Conservation (phyloP, 2,797 vertebrate genomes). For the Chanos chanos region DNA sequence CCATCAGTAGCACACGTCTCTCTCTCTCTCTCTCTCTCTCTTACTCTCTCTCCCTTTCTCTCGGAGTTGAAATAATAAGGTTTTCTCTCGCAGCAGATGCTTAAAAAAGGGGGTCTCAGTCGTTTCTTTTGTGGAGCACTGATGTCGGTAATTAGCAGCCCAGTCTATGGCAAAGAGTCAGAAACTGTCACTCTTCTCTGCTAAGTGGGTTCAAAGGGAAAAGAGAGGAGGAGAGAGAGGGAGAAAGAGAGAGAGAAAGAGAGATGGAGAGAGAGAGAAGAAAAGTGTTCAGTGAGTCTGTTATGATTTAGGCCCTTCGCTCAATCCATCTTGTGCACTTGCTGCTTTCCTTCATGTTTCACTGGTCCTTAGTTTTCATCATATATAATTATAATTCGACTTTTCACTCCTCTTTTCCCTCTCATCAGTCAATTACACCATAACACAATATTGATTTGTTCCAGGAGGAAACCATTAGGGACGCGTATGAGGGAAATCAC, state of each 20-base stretch:
- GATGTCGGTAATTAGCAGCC: conserved; percentile 42
- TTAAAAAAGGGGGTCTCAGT: conserved; percentile 15
- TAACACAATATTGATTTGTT: conserved; percentile 78
- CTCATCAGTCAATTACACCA: conserved; percentile 80
- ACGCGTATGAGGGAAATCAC: conserved; percentile 74
- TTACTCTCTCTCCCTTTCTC: neutral
- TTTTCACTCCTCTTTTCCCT: conserved; percentile 73
- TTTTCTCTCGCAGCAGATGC: conserved; percentile 34
- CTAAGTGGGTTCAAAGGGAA: conserved; percentile 60
- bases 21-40: neutral
- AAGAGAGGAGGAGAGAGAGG: conserved; percentile 45
- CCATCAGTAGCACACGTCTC: conserved; percentile 9
- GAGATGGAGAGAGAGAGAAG: too few species aligned
- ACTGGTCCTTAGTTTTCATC: conserved; percentile 50
- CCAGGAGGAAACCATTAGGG: conserved; percentile 77
- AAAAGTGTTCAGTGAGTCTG: conserved; percentile 4
- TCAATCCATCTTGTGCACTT: conserved; percentile 62
- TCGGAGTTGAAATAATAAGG: conserved; percentile 25
- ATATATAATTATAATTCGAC: conserved; percentile 77
- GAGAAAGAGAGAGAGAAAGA: conserved; percentile 20
- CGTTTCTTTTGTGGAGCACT: conserved; percentile 30
- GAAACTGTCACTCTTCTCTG: conserved; percentile 48
- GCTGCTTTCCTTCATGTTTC: conserved; percentile 57
- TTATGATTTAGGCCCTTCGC: conserved; percentile 43
- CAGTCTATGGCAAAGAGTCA: conserved; percentile 27